A percentile compares a stretch with the other conserved stretches of the same genome.
These are phyloP conservation scores for Hippocampus kuda DNA, from an alignment of 2,797 vertebrate species.

Conservation along the genomic window DNA sequence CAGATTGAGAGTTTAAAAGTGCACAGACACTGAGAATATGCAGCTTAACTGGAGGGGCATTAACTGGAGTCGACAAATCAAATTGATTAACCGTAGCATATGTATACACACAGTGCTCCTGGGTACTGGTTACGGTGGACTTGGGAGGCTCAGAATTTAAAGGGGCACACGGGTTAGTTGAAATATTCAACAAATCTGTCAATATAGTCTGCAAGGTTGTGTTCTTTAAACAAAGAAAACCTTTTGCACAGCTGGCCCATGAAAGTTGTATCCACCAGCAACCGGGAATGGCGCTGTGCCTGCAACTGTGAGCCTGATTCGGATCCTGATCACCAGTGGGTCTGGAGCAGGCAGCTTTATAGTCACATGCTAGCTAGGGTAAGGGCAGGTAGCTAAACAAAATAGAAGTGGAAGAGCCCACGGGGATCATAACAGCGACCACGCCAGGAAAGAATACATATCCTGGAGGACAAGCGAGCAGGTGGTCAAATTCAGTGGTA, in stretches of 20 bases:
- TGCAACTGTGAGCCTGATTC: background rate
- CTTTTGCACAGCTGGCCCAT: background rate
- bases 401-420: background rate
- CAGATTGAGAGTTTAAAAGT: slow-evolving; percentile 4
- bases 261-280: background rate
- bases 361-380: background rate
- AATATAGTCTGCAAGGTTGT: background rate
- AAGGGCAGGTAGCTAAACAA: background rate
- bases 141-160: background rate
- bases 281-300: background rate
- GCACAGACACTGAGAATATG: background rate
- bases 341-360: background rate
- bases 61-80: slow-evolving; percentile 1
- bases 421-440: background rate
- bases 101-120: background rate
- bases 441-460: background rate
- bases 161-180: background rate
- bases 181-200: background rate
- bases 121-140: background rate
- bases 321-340: background rate
- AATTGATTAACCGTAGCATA: background rate
- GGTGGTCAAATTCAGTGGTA: background rate
- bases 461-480: background rate
- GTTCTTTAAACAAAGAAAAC: background rate
- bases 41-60: background rate